Percentiles rank a stretch among this genome's conserved stretches.
Conservation (phyloP, 2,888 invertebrate genomes). For the Serripes groenlandicus region DNA sequence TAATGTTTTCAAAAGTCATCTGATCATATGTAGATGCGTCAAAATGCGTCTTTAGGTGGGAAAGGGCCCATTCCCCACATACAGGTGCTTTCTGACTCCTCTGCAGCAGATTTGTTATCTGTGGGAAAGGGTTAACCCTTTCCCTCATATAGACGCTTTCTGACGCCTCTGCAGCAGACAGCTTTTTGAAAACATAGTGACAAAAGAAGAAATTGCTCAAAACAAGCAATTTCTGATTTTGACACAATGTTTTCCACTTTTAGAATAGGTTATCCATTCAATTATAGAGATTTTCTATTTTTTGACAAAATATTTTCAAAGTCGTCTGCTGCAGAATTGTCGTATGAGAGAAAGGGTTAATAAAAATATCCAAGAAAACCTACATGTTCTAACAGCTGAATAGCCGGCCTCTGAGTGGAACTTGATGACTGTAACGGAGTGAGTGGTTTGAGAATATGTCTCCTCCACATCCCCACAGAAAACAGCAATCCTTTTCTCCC, state of each 20-base stretch:
- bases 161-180: not conserved
- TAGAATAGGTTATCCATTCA: not conserved
- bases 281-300: not conserved
- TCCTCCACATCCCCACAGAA: constrained; percentile 3
- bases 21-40: not conserved
- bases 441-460: not conserved
- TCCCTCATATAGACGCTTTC: not conserved
- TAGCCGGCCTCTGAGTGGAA: not conserved
- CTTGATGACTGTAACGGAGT: not conserved
- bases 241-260: not conserved
- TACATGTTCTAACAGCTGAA: not conserved
- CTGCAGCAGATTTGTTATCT: too few species aligned
- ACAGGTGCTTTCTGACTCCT: too few species aligned
- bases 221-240: not conserved
- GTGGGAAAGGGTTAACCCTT: not conserved
- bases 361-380: not conserved
- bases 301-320: not conserved
- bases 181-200: not conserved
- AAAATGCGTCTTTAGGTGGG: too few species aligned
- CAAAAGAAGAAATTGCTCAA: not conserved
- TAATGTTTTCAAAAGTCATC: not conserved
- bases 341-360: constrained; percentile 1
- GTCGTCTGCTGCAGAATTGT: not conserved
- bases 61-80: too few species aligned
- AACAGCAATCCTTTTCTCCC: not conserved